phyloP scores from a whole-genome alignment of 2,888 invertebrate genomes.

The Dynastes hyllus region DNA sequence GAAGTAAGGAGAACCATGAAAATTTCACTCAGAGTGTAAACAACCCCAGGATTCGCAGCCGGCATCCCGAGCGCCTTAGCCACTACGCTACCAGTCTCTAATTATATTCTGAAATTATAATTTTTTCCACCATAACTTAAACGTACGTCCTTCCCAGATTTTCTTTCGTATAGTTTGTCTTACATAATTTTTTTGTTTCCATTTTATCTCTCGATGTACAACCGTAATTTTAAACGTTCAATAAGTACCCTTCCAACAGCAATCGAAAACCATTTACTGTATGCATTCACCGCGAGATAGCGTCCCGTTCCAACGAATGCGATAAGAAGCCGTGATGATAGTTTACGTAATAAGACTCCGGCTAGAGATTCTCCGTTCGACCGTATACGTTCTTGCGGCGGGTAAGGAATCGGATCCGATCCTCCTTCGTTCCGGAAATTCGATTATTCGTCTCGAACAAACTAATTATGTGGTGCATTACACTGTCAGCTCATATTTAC shows the following conservation, averaged over 20 bases:
- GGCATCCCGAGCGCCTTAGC: too few species aligned
- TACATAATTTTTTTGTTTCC: background rate
- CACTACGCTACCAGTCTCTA: too few species aligned
- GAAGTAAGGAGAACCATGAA: too few species aligned
- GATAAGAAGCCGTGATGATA: background rate
- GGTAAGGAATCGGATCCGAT: slow-evolving; percentile 34
- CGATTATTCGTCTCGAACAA: slow-evolving; percentile 51
- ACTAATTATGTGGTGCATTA: slow-evolving; percentile 51
- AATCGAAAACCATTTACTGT: background rate
- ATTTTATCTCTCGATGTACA: too few species aligned
- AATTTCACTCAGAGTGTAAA: too few species aligned
- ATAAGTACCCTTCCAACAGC: too few species aligned
- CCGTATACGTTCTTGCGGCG: background rate
- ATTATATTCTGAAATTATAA: too few species aligned
- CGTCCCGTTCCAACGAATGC: slow-evolving; percentile 11
- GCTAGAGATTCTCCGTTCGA: background rate
- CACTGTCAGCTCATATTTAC: slow-evolving; percentile 51
- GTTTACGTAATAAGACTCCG: slow-evolving; percentile 21
- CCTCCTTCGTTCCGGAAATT: slow-evolving; percentile 43
- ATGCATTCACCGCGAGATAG: slow-evolving; percentile 1
- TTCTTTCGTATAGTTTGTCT: too few species aligned
- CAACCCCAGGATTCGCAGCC: too few species aligned
- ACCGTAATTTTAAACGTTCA: too few species aligned
- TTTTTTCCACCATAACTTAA: too few species aligned
- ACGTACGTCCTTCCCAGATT: too few species aligned